Evolutionary conservation across 2,113 vertebrate species (phyloP).

Genomic region (Butorides virescens): DNA sequence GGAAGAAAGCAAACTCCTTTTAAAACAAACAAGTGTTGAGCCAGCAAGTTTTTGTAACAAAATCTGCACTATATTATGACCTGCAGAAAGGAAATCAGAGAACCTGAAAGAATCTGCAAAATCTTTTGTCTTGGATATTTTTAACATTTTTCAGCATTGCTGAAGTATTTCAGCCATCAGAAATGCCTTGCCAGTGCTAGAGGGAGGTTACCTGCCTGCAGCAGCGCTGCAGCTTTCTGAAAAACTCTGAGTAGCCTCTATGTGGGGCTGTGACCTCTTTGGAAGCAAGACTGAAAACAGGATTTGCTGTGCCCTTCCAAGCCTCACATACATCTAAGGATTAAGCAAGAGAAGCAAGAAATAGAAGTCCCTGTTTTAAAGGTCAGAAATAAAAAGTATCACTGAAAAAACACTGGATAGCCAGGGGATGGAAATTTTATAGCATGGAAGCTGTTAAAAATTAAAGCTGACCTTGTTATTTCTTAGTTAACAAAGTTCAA

Average conservation of each 20-base stretch:
- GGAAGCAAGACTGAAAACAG: neutral
- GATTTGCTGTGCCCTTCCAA: neutral
- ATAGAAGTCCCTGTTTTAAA: neutral
- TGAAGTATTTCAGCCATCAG: neutral
- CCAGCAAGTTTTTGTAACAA: neutral
- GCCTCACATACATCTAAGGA: neutral
- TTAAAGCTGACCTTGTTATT: neutral
- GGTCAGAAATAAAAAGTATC: neutral
- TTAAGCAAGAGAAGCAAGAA: neutral
- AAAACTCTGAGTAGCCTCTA: neutral
- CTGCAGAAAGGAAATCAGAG: neutral
- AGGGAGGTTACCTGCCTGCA: neutral
- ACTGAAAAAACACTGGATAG: neutral
- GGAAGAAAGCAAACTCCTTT: neutral
- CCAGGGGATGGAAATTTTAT: neutral
- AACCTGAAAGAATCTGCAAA: neutral
- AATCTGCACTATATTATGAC: neutral
- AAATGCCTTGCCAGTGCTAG: neutral
- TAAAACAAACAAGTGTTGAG: neutral
- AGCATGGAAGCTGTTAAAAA: neutral
- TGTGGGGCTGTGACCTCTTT: neutral
- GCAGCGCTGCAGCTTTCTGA: neutral
- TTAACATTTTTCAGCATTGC: neutral
- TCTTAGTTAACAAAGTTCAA: neutral
- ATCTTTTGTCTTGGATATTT: neutral